Base-by-base conservation (phyloP, 2,113 vertebrate species). In the Falco punctatus region DNA sequence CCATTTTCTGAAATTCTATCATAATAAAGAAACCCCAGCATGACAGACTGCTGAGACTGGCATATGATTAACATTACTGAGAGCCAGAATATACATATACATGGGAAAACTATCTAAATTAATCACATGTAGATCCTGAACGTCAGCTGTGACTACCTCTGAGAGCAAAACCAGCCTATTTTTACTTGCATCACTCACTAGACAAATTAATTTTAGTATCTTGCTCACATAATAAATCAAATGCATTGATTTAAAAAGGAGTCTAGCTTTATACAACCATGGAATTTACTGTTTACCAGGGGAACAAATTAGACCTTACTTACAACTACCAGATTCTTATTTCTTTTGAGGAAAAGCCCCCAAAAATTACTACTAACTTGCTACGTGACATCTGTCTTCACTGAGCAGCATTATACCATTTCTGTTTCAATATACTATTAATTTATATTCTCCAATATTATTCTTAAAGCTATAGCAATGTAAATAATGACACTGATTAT, bases 181-280 rank as follows among this genome's bases (percentile, higher is more conserved):
- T 95, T 94, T 80, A 91, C 59, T 90, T 88, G 11, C 58, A 67
- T 82, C 81, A 69, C 12, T 64, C 67, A 66, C 54, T 83, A 94
- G 42, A 73, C 15, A 88, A 81, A 91, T 80, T 61, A 80, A 85
- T 91, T 92, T 86, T 64, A 94, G 69, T 86, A 71, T 57, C 64
- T 48, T 83, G 62, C 52, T 96, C 55, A n/a, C 42, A 70, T 59
- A 90, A 61, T 69, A 91, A 86, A 88, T 91, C 74, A 96, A 77
- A 93, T 46, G 3, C 4, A 2, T 61, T 83, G 18, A 83, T 80
- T 92, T 88, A 46, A 77, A 93, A 88, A 86, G 46, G 18, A 90
- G 30, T 38, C 82, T 83, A 65, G 40, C 64, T 92, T 88, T 71
- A 83, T 21, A 81, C 27, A 87, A 44, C 33, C n/a, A 35, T 24